Percentiles rank a stretch among this genome's conserved stretches.
Evolutionary conservation across 2,113 vertebrate genomes (phyloP).

Genomic region (Elachura formosa): DNA sequence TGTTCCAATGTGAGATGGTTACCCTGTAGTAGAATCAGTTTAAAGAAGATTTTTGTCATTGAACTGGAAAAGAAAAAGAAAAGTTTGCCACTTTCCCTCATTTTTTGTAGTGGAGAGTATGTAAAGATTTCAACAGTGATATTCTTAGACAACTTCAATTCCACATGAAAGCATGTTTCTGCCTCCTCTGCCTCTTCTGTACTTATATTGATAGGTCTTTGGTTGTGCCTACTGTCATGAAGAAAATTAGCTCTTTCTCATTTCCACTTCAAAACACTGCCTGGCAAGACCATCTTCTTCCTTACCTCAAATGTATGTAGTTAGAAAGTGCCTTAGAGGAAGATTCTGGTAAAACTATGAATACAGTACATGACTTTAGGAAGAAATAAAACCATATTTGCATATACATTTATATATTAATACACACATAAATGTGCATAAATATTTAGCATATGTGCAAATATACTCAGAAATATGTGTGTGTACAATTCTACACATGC

Average conservation of each 20-base stretch:
- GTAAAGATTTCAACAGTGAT: not conserved
- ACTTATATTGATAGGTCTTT: not conserved
- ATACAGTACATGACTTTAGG: not conserved
- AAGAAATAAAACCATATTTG: not conserved
- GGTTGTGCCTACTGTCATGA: not conserved
- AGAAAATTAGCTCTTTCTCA: not conserved
- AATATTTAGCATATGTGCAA: not conserved
- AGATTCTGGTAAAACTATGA: not conserved
- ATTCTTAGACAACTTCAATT: not conserved
- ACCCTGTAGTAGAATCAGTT: not conserved
- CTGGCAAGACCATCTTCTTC: not conserved
- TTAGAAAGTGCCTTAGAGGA: not conserved
- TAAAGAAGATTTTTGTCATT: constrained; percentile 44
- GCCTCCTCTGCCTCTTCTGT: not conserved
- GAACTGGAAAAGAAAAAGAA: constrained; percentile 41
- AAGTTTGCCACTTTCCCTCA: constrained; percentile 44
- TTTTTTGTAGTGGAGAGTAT: not conserved
- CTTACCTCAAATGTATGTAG: not conserved
- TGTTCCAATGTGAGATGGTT: constrained; percentile 23
- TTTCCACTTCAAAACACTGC: not conserved
- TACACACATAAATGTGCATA: not conserved
- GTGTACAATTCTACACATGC: not conserved
- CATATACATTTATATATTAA: not conserved
- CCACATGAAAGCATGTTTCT: not conserved
- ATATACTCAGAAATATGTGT: not conserved